Evolutionary conservation across 2,113 vertebrate species (phyloP), one percentile per base, ranked within the genome.

Genomic region (Eulemur macaco): DNA sequence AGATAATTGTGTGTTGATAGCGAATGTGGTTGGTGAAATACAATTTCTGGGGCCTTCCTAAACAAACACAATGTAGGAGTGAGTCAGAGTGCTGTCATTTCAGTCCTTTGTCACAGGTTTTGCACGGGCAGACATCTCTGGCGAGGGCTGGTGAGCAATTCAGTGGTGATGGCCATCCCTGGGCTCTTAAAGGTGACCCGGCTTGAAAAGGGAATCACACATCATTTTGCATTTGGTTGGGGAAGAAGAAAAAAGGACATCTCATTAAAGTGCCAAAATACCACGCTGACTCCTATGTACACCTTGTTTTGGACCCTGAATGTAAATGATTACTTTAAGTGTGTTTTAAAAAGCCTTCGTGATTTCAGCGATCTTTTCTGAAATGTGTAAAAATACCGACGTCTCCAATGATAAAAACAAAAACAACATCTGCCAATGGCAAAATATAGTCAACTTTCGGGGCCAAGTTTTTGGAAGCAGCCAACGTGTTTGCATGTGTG

Each of bases 1-100:
- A 99, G 99, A 99, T 99, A 99, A 99, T 99, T 99, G 99, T 99
- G 99, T 99, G 99, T 99, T 99, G 99, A 99, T 99, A 99, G 99
- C 98, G 99, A 99, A 99, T 99, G 99, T 99, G 99, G 99, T 99
- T 99, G 99, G 99, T 99, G 99, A 99, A 99, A 99, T 99, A 99
- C 99, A 99, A 99, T 99, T 99, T 99, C 99, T 98, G 99, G 99
- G 99, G 99, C 99, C 99, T 99, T 99, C 99, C 99, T 99, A 99
- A 99, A 99, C 99, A 99, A 99, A 99, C 99, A 99, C 98, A 99
- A 99, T 99, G 99, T 99, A 99, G 99, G 98, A 99, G 98, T 98
- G 98, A 99, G 99, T 98, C 99, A 98, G 99, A 99, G 98, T 98
- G 98, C 99, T 99, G 98, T 99, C 98, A 99, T 99, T 99, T 98